Evolutionary conservation across 2,797 vertebrate genomes (phyloP), one percentile per base, ranked within the genome.

Genomic region (Scolopax rusticola): DNA sequence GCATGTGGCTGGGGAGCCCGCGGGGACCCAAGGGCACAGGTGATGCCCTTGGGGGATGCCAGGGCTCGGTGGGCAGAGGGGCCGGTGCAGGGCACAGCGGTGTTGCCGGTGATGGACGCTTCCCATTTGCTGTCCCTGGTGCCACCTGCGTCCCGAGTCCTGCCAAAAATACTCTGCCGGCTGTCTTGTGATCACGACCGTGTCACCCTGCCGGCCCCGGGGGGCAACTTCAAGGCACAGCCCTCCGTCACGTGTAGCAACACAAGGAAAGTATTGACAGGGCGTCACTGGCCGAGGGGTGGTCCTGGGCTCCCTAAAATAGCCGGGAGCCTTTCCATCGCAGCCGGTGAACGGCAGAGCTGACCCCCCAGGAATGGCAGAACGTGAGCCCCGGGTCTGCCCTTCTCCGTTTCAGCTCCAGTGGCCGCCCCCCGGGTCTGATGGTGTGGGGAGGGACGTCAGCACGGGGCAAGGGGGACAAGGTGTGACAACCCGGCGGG

Each of bases 41-140:
- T 0, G 0, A 3, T 73, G 89, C 68, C 96, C 87, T 87, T 85
- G 79, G 53, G 25, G 23, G 45, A 18, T 53, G 69, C 85, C 61
- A 63, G 61, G 36, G 15, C 21, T 85, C 20, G 2, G 2, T 6
- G 18, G 54, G 83, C 89, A 59, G 64, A 70, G 63, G 43, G 57
- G 24, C 45, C 9, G 3, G 53, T 18, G 81, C 81, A 30, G 74
- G 67, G 41, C 5, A 1, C 14, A 12, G 71, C 0, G 30, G 82
- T 36, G 14, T 8, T 78, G 74, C 87, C 30, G 3, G 45, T 2
- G 2, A 19, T 0, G 2, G 4, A 18, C 5, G 7, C 78, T 84
- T 83, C 89, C 81, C 71, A 93, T 96, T 96, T 69, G 92, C 95
- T 95, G 77, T 24, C 41, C 41, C 16, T 0, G 2, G 86, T 36